These are phyloP conservation scores for Hiodon alosoides DNA, from an alignment of 2,113 vertebrate species.

Conservation along the genomic window DNA sequence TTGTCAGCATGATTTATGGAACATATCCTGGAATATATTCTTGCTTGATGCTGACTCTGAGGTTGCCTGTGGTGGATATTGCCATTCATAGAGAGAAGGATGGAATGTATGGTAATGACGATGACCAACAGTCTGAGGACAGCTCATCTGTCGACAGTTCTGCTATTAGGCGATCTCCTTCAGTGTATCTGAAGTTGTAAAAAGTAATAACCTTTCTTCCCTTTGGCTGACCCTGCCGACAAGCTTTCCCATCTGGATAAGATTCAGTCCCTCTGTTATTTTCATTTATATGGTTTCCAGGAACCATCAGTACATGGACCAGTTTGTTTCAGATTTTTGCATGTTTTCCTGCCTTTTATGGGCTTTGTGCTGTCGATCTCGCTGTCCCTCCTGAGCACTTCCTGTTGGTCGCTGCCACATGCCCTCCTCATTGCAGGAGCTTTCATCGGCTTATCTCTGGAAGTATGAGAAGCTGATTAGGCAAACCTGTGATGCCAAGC, in stretches of 20 bases:
- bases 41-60: not conserved
- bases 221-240: conserved; percentile 28
- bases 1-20: conserved; percentile 3
- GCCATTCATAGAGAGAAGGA: not conserved
- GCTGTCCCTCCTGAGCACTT: not conserved
- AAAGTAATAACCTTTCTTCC: conserved; percentile 40
- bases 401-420: not conserved
- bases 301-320: not conserved
- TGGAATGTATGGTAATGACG: conserved; percentile 2
- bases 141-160: conserved; percentile 45
- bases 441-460: conserved; percentile 4
- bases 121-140: conserved; percentile 28
- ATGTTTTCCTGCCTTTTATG: not conserved
- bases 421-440: not conserved
- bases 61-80: conserved; percentile 4
- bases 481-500: not conserved
- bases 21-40: not conserved
- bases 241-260: conserved; percentile 43
- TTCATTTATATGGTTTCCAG: conserved; percentile 1
- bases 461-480: not conserved
- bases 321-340: not conserved
- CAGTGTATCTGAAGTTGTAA: conserved; percentile 33
- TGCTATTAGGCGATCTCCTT: conserved; percentile 38
- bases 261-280: conserved; percentile 22
- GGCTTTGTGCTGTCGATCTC: not conserved